Evolutionary conservation across 2,113 vertebrate genomes (phyloP).

Genomic region (Mormoops blainvillei): DNA sequence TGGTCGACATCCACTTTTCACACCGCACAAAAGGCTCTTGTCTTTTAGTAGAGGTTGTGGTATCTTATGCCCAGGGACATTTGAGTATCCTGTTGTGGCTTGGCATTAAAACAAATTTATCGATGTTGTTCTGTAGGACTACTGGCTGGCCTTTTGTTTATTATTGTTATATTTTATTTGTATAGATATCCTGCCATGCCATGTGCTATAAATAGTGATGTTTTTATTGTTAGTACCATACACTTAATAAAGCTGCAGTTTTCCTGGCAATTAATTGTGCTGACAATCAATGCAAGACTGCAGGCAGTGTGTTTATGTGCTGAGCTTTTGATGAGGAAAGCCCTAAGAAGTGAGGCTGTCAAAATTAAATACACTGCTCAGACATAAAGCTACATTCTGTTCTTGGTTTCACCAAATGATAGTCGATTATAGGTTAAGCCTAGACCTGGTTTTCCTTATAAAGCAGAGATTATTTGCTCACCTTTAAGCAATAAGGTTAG

Average conservation of each 20-base stretch:
- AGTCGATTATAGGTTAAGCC: conserved; percentile 37
- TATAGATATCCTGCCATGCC: conserved; percentile 59
- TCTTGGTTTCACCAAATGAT: conserved; percentile 51
- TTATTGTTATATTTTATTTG: conserved; percentile 51
- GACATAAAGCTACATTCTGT: conserved; percentile 38
- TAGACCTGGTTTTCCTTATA: conserved; percentile 3
- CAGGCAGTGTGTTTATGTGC: conserved; percentile 66
- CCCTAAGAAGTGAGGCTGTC: conserved; percentile 46
- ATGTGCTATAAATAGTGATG: conserved; percentile 63
- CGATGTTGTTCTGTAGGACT: conserved; percentile 14
- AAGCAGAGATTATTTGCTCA: conserved; percentile 46
- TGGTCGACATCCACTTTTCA: background rate
- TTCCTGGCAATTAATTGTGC: conserved; percentile 71
- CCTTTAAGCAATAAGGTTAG: conserved; percentile 23
- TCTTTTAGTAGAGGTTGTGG: conserved; percentile 11
- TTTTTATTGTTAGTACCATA: conserved; percentile 56
- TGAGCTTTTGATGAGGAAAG: conserved; percentile 63
- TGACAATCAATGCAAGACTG: conserved; percentile 67
- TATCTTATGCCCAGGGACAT: background rate
- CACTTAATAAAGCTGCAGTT: conserved; percentile 73
- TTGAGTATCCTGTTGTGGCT: conserved; percentile 30
- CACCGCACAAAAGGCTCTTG: background rate
- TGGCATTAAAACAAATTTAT: conserved; percentile 58
- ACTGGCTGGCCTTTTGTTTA: conserved; percentile 52
- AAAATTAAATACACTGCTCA: conserved; percentile 53